These are phyloP conservation scores for Cettia cetti DNA, from an alignment of 2,113 vertebrate species.

Conservation along the genomic window DNA sequence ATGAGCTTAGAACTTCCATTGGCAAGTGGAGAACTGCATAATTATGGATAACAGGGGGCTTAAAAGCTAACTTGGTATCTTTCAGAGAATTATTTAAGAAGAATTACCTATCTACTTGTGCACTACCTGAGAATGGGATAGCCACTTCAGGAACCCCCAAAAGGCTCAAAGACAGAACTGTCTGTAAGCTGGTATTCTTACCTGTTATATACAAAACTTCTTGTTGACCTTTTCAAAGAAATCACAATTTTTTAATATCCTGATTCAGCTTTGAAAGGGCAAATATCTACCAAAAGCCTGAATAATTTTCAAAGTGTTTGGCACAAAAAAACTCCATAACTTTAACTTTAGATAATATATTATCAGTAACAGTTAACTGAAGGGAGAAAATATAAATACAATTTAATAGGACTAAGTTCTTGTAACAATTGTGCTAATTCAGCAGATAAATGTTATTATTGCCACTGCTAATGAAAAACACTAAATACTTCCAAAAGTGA, in stretches of 20 bases:
- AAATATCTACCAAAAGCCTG: not conserved
- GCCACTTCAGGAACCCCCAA: not conserved
- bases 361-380: not conserved
- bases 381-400: not conserved
- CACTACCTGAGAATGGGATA: not conserved
- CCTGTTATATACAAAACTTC: not conserved
- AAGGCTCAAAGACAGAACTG: not conserved
- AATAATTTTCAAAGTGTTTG: not conserved
- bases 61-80: conserved; percentile 29
- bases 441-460: not conserved
- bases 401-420: not conserved
- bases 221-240: not conserved
- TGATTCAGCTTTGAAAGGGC: not conserved
- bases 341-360: not conserved
- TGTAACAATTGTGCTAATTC: not conserved
- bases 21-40: not conserved
- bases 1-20: conserved; percentile 4
- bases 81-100: conserved; percentile 29
- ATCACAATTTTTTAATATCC: not conserved
- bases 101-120: conserved; percentile 32
- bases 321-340: rapidly evolving
- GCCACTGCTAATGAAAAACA: not conserved
- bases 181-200: not conserved
- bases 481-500: not conserved
- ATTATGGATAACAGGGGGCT: not conserved